phyloP scores from a whole-genome alignment of 2,888 invertebrate genomes.

The Uropetala carovei region DNA sequence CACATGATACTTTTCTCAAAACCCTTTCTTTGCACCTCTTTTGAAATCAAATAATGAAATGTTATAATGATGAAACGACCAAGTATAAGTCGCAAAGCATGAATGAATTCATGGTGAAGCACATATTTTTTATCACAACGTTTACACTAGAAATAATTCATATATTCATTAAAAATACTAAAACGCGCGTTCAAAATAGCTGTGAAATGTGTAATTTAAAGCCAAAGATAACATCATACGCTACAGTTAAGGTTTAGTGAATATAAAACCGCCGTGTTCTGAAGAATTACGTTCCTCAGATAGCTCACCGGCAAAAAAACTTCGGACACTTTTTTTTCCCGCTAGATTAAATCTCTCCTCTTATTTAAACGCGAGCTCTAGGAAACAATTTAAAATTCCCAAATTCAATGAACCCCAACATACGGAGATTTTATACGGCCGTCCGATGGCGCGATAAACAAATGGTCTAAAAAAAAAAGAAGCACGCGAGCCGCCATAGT shows the following conservation, averaged over 20 bases:
- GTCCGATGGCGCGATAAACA: neutral
- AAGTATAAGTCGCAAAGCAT: too few species aligned
- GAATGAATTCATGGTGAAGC: too few species aligned
- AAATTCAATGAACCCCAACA: neutral
- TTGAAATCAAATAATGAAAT: too few species aligned
- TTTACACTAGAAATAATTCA: too few species aligned
- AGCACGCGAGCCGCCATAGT: neutral
- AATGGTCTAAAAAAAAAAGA: neutral
- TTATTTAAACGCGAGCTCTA: neutral
- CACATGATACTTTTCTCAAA: too few species aligned
- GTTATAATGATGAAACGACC: too few species aligned
- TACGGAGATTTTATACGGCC: neutral
- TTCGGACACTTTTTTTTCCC: neutral
- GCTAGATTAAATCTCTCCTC: neutral
- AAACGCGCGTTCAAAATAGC: too few species aligned
- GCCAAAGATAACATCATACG: too few species aligned
- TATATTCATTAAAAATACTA: too few species aligned
- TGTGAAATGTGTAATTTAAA: too few species aligned
- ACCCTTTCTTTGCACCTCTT: too few species aligned
- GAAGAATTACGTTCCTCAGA: neutral
- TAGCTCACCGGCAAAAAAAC: neutral
- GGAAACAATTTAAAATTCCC: neutral
- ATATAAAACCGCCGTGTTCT: neutral
- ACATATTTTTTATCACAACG: too few species aligned
- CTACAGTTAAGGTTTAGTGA: neutral